Evolutionary conservation across 2,797 vertebrate species (phyloP), one percentile per base, ranked within the genome.

Genomic region (Podarcis siculus): DNA sequence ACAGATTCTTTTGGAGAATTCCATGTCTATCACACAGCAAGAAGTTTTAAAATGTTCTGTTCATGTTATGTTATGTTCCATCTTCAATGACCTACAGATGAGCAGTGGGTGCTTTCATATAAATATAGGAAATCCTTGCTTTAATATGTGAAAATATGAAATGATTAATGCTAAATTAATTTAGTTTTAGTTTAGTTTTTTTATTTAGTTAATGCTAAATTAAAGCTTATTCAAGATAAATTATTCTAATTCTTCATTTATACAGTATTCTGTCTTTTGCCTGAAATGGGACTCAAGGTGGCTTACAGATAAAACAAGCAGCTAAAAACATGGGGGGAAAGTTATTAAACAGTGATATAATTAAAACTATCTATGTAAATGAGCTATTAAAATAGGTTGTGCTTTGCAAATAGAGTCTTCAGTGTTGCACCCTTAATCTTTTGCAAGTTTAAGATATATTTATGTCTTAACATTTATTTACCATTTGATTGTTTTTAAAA

Each of bases 1-100:
- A 89, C 12, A 79, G 89, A 95, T 91, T 93, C 91, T 88, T 96
- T 87, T 92, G 92, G 91, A 96, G 95, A 95, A 94, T 95, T 95
- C 92, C 94, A 76, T 71, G 39, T 90, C 82, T 77, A 86, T 87
- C 76, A 90, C 89, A 75, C 87, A 30, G 73, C 58, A 86, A 92
- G 91, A 91, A 95, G 83, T 92, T 91, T 92, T 91, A 89, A 90
- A 27, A 30, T 55, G 15, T 8, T 84, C 90, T 92, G 87, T 85
- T 85, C 90, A 92, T 91, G 13, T 86, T 4, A 87, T 15, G 49
- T 61, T 64, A 58, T 32, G 8, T 8, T 78, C 6, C 23, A 83
- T 21, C 19, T 35, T 73, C 87, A 92, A 32, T 89, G 83, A 85
- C 91, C 86, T 73, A n/a, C 91, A 25, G 35, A 35, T 61, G 12